A percentile compares a stretch with the other conserved stretches of the same genome.
These are phyloP conservation scores for Xenus cinereus DNA, from an alignment of 2,113 vertebrate species.

Conservation along the genomic window DNA sequence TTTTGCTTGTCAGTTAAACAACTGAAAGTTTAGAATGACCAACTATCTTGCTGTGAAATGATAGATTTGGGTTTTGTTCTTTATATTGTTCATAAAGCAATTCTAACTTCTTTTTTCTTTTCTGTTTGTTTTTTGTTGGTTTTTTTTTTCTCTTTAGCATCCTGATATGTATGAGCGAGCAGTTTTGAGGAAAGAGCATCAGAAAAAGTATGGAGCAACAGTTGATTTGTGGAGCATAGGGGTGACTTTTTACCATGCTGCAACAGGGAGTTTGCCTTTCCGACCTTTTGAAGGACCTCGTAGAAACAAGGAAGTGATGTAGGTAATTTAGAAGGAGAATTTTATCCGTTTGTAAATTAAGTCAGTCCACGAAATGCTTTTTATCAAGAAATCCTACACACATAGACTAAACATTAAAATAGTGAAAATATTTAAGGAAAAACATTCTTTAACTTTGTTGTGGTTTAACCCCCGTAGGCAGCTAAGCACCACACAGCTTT, in stretches of 20 bases:
- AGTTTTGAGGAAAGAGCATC: conserved; percentile 94
- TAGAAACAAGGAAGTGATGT: conserved; percentile 99
- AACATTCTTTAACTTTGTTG: not conserved
- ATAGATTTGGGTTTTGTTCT: not conserved
- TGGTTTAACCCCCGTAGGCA: not conserved
- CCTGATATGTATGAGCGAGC: conserved; percentile 98
- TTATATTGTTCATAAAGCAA: not conserved
- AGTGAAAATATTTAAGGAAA: not conserved
- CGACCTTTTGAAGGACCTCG: conserved; percentile 96
- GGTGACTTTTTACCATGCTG: conserved; percentile 96
- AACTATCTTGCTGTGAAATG: not conserved
- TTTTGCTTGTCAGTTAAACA: not conserved
- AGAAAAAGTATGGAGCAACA: conserved; percentile 96
- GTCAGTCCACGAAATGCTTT: not conserved
- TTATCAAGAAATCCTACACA: not conserved
- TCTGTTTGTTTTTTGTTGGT: too few relatives aligned
- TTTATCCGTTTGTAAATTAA: not conserved
- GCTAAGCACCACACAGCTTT: not conserved
- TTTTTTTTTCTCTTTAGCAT: conserved; percentile 73
- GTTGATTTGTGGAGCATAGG: conserved; percentile 99
- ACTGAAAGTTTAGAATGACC: not conserved
- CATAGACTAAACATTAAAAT: not conserved
- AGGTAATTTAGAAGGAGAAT: conserved; percentile 67
- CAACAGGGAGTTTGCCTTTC: conserved; percentile 94
- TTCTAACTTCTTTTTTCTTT: not conserved